Base-by-base conservation (phyloP, 2,113 vertebrate species). In the Tachysurus vachellii region DNA sequence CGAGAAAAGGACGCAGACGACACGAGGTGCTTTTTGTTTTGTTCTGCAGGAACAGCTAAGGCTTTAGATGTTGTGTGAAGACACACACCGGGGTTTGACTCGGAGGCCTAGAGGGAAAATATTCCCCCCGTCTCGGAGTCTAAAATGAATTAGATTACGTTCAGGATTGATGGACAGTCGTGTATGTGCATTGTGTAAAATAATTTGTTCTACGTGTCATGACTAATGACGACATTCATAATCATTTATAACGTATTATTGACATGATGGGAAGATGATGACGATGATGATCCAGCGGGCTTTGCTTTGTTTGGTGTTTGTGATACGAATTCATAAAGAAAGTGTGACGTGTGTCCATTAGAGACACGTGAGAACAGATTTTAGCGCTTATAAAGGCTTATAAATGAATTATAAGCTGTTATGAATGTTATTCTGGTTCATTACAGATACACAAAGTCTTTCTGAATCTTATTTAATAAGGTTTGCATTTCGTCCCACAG, bases 401-500 rank as follows among this genome's bases (percentile, higher is more conserved):
- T 66, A 16, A 66, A 14, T 14, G n/a, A 28, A 31, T 31, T 31
- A 5, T 28, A 66, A 66, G 0, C 0, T 23, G 23, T 61, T 61
- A 26, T 23, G 59, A 62, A 26, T 26, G 57, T 59, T 26, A n/a
- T 13, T 64, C 26, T n/a, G 14, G 28, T 68, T 68, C 28, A 7
- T 64, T 36, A 68, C 64, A 16, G 66, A 36, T 7, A 13, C 7
- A 6, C 12, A 31, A 68, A 31, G 62, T n/a, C 23, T 64, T 13
- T n/a, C 7, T n/a, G 21, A 64, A 28, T 0, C 8, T 26, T 47
- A 5, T 75, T 75, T 50, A 50, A 26, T 71, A 44, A 0, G 13
- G 61, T 14, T 28, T 21, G 17, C 54, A 2, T 59, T n/a, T 42
- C 2, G 5, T 82, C 64, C 31, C 11, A 85, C 89, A 99, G 98